Conservation (phyloP, 2,888 invertebrate species). For the Spisula solida region DNA sequence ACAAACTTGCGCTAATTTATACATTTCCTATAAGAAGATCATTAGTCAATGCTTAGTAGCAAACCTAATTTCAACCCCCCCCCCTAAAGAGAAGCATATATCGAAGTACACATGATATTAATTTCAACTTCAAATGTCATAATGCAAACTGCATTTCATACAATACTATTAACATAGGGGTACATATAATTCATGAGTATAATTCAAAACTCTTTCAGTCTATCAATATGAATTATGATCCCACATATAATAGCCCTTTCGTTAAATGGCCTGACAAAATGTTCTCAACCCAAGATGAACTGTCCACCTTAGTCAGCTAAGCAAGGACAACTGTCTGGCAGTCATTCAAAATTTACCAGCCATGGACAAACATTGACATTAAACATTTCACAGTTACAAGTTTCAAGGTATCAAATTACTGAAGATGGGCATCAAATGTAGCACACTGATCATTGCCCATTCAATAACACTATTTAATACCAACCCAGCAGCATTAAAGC, state of each 20-base stretch:
- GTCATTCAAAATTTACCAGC: slow-evolving; percentile 13
- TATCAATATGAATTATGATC: not conserved
- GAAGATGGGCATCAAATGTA: slow-evolving; percentile 28
- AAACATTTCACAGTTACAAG: slow-evolving; percentile 31
- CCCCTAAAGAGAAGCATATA: too few species aligned
- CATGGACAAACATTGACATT: not conserved
- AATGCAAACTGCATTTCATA: not conserved
- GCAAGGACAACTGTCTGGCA: not conserved
- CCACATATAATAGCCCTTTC: not conserved
- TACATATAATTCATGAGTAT: not conserved
- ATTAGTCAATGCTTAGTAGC: too few species aligned
- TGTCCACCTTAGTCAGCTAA: not conserved
- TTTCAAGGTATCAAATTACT: slow-evolving; percentile 30
- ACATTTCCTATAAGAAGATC: too few species aligned
- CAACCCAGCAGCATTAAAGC: slow-evolving; percentile 15
- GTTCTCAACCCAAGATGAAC: not conserved
- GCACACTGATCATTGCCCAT: not conserved
- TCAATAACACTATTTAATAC: slow-evolving; percentile 30
- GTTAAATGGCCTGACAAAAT: not conserved
- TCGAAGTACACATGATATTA: too few species aligned
- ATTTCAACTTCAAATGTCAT: not conserved
- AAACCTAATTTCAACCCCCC: too few species aligned
- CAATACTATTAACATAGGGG: not conserved
- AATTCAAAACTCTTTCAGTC: not conserved
- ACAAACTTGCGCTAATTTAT: too few species aligned